A percentile compares a stretch with the other conserved stretches of the same genome.
Conservation (phyloP, 2,113 vertebrate genomes). For the Himantopus leucocephalus region DNA sequence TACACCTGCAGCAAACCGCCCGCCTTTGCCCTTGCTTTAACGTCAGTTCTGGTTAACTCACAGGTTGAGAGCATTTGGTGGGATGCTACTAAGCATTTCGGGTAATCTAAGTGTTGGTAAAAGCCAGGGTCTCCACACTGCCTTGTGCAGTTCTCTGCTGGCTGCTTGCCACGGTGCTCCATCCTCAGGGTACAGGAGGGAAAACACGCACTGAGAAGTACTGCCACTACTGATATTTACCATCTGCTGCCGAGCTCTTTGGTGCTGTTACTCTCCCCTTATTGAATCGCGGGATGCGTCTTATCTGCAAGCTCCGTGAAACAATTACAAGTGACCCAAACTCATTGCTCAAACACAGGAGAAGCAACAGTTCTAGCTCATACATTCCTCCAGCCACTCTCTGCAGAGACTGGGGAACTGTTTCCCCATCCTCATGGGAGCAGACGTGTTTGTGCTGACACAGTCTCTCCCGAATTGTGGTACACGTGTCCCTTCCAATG, state of each 20-base stretch:
- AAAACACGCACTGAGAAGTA: background rate
- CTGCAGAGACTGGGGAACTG: background rate
- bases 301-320: background rate
- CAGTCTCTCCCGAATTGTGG: fast-evolving
- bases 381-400: fast-evolving
- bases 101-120: fast-evolving
- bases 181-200: background rate
- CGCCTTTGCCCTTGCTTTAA: background rate
- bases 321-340: background rate
- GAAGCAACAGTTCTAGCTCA: background rate
- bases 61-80: background rate
- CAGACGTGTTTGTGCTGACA: background rate
- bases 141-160: background rate
- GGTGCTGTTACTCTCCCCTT: background rate
- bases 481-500: background rate
- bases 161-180: background rate
- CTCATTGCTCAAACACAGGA: background rate
- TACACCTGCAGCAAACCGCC: fast-evolving
- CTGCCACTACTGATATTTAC: fast-evolving
- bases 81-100: background rate
- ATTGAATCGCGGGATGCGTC: fast-evolving
- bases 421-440: fast-evolving
- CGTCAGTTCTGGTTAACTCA: fast-evolving
- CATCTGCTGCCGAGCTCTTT: background rate
- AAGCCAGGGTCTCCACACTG: background rate